Conservation (phyloP, 2,797 vertebrate species). For the Sparidentex hasta region DNA sequence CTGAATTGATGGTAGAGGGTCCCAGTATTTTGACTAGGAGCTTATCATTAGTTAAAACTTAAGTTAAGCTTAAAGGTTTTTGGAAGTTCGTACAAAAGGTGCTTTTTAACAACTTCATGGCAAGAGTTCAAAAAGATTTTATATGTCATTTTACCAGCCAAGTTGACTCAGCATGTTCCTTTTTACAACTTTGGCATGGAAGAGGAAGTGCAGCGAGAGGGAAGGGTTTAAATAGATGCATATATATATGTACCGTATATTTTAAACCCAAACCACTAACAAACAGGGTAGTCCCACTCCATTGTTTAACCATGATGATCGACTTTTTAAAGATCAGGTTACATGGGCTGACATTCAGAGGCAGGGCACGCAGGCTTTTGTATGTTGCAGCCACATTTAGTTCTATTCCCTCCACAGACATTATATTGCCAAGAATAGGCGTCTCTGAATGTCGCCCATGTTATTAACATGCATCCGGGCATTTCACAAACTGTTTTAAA, state of each 20-base stretch:
- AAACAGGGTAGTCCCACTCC: conserved; percentile 22
- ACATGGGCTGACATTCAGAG: conserved; percentile 50
- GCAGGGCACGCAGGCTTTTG: conserved; percentile 25
- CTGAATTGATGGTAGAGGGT: conserved; percentile 34
- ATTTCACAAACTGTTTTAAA: conserved; percentile 31
- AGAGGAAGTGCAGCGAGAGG: conserved; percentile 36
- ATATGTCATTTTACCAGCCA: conserved; percentile 14
- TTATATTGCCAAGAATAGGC: conserved; percentile 16
- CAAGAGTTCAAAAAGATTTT: conserved; percentile 8
- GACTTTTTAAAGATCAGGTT: conserved; percentile 18
- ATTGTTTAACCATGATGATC: conserved; percentile 48
- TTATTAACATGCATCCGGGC: not conserved
- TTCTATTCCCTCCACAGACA: not conserved
- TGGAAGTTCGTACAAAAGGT: too few species aligned
- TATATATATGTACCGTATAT: conserved; percentile 15
- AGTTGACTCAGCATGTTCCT: conserved; percentile 29
- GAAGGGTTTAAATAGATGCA: conserved; percentile 39
- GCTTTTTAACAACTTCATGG: conserved; percentile 10
- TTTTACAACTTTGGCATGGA: conserved; percentile 24
- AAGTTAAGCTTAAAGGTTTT: too few species aligned
- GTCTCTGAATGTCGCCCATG: conserved; percentile 49
- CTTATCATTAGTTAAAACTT: conserved; percentile 27
- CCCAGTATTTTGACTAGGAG: conserved; percentile 8
- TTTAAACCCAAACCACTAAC: conserved; percentile 46
- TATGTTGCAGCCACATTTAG: conserved; percentile 37